Evolutionary conservation across 1,140 invertebrate genomes (phyloP).

Genomic region (Bilobella aurantiaca): DNA sequence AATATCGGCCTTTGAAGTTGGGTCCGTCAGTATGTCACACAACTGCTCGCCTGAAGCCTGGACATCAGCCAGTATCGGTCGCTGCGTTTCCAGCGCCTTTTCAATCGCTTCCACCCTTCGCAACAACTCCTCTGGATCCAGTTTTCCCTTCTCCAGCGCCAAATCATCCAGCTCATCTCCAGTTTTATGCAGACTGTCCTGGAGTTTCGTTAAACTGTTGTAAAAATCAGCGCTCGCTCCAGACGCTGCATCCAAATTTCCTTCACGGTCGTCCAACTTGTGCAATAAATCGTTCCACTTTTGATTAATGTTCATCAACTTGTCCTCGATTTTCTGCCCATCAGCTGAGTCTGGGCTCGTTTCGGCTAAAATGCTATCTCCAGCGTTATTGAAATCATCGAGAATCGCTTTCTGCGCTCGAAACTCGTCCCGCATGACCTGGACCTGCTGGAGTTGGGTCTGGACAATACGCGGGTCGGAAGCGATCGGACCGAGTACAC

Average conservation of each 20-base stretch:
- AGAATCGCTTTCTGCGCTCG: conserved; percentile 77
- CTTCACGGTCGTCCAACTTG: conserved; percentile 68
- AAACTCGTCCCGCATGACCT: conserved; percentile 87
- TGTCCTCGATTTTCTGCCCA: conserved; percentile 56
- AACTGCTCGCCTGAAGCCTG: conserved; percentile 75
- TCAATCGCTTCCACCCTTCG: conserved; percentile 70
- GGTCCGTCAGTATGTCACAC: conserved; percentile 78
- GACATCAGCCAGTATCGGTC: conserved; percentile 72
- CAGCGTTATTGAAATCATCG: conserved; percentile 69
- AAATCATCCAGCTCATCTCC: conserved; percentile 75
- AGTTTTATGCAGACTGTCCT: conserved; percentile 70
- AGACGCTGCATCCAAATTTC: conserved; percentile 71
- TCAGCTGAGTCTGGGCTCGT: conserved; percentile 61
- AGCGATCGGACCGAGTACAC: conserved; percentile 84
- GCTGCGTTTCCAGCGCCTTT: conserved; percentile 72
- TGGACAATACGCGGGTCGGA: conserved; percentile 88
- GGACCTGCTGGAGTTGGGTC: conserved; percentile 85
- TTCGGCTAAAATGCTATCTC: conserved; percentile 60
- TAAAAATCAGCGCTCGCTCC: conserved; percentile 84
- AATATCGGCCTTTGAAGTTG: conserved; percentile 78
- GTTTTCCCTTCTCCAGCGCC: conserved; percentile 52
- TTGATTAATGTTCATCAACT: conserved; percentile 44
- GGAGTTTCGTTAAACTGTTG: conserved; percentile 63
- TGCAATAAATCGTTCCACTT: conserved; percentile 68
- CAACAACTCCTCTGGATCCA: conserved; percentile 73